Percentiles rank a stretch among this genome's conserved stretches.
Evolutionary conservation across 2,888 invertebrate genomes (phyloP).

Genomic region (Trissonchulus latispiculum): DNA sequence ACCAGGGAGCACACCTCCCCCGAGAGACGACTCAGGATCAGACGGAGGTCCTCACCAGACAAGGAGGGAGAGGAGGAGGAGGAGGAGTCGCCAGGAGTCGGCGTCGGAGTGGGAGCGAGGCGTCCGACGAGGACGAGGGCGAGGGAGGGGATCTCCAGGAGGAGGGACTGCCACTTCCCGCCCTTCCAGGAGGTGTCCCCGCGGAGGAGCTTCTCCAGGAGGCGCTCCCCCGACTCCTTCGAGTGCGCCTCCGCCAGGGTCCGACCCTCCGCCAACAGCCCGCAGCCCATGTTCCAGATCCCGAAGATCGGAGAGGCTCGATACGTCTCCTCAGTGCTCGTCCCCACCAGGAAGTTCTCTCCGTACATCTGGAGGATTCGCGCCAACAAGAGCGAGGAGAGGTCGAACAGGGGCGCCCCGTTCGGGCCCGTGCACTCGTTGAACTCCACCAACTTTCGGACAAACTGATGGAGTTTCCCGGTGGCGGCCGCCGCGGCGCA

Average conservation of each 20-base stretch:
- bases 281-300: neutral
- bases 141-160: neutral
- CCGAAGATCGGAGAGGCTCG: neutral
- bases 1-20: constrained; percentile 8
- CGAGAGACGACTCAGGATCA: constrained; percentile 3
- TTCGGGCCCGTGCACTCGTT: constrained; percentile 6
- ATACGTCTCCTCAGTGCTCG: neutral
- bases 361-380: constrained; percentile 22
- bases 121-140: neutral
- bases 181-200: neutral
- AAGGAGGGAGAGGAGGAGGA: too few relatives aligned
- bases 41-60: neutral
- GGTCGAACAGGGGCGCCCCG: constrained; percentile 21
- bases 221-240: neutral
- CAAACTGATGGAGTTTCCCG: constrained; percentile 20
- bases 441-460: constrained; percentile 19
- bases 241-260: neutral
- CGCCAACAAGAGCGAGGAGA: constrained; percentile 24
- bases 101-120: neutral
- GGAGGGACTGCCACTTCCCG: neutral
- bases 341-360: constrained; percentile 19
- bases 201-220: neutral
- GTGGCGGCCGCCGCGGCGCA: constrained; percentile 25
- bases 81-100: too few relatives aligned
- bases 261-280: neutral